Conservation (phyloP, 2,888 invertebrate species). For the Ametastegia equiseti region DNA sequence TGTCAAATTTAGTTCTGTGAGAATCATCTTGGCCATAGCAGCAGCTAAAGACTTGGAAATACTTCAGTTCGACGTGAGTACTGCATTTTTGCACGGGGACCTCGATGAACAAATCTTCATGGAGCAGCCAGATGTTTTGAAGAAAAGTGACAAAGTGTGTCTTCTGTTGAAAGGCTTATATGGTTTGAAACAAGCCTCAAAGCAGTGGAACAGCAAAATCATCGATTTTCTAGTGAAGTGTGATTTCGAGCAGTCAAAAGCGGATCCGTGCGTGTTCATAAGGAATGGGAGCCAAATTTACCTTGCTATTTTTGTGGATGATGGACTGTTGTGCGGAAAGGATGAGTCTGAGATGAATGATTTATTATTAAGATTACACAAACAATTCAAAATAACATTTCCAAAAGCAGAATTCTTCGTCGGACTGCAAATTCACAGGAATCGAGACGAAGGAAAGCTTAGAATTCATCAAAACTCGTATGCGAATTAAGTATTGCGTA, state of each 20-base stretch:
- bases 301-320: slow-evolving; percentile 55
- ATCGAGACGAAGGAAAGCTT: no score
- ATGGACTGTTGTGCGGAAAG: slow-evolving; percentile 51
- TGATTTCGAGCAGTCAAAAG: slow-evolving; percentile 52
- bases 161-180: slow-evolving; percentile 34
- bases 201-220: slow-evolving; percentile 59
- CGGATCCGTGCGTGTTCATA: slow-evolving; percentile 54
- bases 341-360: neutral
- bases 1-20: neutral
- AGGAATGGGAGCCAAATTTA: neutral
- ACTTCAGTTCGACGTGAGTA: neutral
- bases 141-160: neutral
- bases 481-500: no score
- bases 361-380: neutral
- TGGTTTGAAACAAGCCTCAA: slow-evolving; percentile 59
- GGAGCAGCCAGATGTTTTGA: neutral
- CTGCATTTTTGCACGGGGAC: neutral
- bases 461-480: no score
- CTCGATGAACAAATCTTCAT: slow-evolving; percentile 47
- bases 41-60: neutral
- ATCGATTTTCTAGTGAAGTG: slow-evolving; percentile 51
- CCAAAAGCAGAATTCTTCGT: slow-evolving; percentile 51
- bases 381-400: slow-evolving; percentile 47
- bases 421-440: no score
- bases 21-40: neutral